A percentile compares a stretch with the other conserved stretches of the same genome.
Evolutionary conservation across 1,140 invertebrate genomes (phyloP).

Genomic region (Augochlora pura): DNA sequence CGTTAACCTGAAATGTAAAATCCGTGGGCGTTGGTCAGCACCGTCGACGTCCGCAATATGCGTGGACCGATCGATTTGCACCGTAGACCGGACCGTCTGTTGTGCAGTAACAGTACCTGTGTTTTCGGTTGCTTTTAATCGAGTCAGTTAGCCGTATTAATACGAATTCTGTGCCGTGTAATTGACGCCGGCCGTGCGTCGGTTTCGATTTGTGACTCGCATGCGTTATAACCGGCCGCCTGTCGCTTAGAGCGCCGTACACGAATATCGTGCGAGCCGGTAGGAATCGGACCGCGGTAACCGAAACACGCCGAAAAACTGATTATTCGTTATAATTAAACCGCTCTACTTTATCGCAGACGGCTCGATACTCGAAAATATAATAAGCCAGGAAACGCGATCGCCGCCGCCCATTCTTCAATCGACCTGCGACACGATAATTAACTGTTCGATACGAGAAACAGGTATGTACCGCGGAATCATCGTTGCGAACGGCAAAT

Average conservation of each 20-base stretch:
- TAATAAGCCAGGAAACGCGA: no score
- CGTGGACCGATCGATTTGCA: constrained; percentile 26
- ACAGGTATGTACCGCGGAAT: no score
- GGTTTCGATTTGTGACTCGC: constrained; percentile 3
- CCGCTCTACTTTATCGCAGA: not conserved
- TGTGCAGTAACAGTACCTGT: constrained; percentile 42
- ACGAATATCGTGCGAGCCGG: not conserved
- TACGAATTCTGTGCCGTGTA: constrained; percentile 32
- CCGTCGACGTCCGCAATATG: constrained; percentile 55
- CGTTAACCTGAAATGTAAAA: constrained; percentile 72
- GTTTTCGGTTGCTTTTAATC: constrained; percentile 41
- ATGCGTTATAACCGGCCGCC: not conserved
- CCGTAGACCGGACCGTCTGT: constrained; percentile 22
- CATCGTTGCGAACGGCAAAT: no score
- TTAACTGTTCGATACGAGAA: no score
- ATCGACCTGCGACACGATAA: no score
- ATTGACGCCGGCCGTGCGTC: constrained; percentile 13
- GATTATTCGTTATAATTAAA: not conserved
- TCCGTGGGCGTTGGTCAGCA: constrained; percentile 65
- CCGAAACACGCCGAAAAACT: no score
- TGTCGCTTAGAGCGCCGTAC: not conserved
- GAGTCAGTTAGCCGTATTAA: constrained; percentile 42
- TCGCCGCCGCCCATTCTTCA: no score
- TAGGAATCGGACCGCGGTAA: no score
- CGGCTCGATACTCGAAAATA: not conserved